These are phyloP conservation scores for Magallana gigas DNA, from an alignment of 1,140 invertebrate genomes.

Conservation along the genomic window DNA sequence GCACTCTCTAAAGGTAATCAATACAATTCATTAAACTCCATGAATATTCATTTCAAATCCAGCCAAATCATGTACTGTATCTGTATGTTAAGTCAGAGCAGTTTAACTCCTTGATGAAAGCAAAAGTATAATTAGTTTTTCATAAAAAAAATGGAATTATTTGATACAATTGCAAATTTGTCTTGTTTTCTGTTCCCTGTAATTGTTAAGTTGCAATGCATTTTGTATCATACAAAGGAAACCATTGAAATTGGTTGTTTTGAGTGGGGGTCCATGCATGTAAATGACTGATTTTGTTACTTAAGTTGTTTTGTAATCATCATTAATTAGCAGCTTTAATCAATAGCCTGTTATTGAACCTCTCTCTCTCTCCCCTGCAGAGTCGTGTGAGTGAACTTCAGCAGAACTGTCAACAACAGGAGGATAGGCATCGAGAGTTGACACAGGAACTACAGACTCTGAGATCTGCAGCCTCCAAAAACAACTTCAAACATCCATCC, in stretches of 20 bases:
- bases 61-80: neutral
- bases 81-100: neutral
- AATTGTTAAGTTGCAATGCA: no score
- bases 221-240: no score
- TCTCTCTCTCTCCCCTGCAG: slow-evolving; percentile 41
- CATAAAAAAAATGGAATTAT: no score
- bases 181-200: no score
- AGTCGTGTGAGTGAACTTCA: slow-evolving; percentile 74
- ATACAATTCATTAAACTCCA: slow-evolving; percentile 10
- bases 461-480: slow-evolving; percentile 59
- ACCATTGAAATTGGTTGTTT: no score
- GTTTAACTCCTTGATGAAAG: neutral
- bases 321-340: no score
- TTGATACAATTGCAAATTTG: no score
- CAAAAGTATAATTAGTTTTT: neutral
- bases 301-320: no score
- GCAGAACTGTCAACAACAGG: slow-evolving; percentile 86
- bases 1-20: slow-evolving; percentile 38
- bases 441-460: slow-evolving; percentile 88
- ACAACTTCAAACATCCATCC: slow-evolving; percentile 55
- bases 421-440: slow-evolving; percentile 92
- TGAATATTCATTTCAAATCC: neutral
- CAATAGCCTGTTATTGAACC: no score
- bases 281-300: no score
- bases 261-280: no score